phyloP scores from a whole-genome alignment of 2,797 vertebrate species.

The Onychomys leucogaster region DNA sequence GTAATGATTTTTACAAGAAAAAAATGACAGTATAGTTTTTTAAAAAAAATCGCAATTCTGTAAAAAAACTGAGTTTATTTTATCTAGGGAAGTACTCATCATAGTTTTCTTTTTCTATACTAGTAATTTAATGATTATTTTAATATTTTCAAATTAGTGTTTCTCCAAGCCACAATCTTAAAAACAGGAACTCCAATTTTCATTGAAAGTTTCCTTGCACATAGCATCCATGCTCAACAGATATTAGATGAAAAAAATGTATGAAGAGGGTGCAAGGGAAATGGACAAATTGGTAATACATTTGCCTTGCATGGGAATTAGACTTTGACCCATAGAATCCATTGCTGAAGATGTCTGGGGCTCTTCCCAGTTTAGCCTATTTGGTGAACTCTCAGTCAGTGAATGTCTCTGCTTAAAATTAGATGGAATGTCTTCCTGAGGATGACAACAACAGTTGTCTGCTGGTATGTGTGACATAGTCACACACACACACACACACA shows the following conservation, averaged over 20 bases:
- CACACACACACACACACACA: not conserved
- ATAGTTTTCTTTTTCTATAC: not conserved
- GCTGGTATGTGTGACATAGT: not conserved
- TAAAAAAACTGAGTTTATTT: not conserved
- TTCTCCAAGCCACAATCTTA: not conserved
- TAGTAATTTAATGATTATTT: slow-evolving; percentile 7
- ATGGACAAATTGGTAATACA: not conserved
- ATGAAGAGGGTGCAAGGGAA: not conserved
- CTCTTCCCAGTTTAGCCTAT: not conserved
- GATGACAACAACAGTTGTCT: not conserved
- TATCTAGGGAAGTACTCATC: not conserved
- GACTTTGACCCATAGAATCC: not conserved
- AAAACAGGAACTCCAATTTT: not conserved
- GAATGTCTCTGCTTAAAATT: not conserved
- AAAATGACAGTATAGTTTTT: slow-evolving; percentile 42
- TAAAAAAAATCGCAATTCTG: not conserved
- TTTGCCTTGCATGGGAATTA: not conserved
- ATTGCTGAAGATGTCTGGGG: not conserved
- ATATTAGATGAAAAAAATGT: not conserved
- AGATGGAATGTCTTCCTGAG: not conserved
- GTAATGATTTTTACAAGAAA: not conserved
- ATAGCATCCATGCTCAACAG: not conserved
- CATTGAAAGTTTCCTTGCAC: not conserved
- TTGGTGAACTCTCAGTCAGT: not conserved
- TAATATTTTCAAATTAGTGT: not conserved